phyloP scores from a whole-genome alignment of 1,140 invertebrate species.

The Drosophila arizonae region DNA sequence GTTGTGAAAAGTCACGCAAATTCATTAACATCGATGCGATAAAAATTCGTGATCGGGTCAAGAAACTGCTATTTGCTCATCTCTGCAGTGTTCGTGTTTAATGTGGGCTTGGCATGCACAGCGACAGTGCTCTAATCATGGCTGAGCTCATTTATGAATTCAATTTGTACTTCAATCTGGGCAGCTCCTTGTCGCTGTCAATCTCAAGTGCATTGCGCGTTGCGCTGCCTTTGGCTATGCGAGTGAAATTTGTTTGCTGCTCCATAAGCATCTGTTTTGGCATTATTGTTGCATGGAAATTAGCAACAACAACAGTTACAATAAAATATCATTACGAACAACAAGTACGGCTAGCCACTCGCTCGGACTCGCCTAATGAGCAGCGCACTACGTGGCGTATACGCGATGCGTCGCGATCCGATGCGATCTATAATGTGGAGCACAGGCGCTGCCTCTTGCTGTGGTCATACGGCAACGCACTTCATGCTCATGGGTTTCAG shows the following conservation, averaged over 20 bases:
- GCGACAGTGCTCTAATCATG: not conserved
- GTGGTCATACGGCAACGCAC: slow-evolving; percentile 43
- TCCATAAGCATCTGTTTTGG: slow-evolving; percentile 13
- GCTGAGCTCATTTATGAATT: slow-evolving; percentile 14
- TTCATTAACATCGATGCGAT: slow-evolving; percentile 27
- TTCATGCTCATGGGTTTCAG: slow-evolving; percentile 55
- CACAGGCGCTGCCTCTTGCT: slow-evolving; percentile 22
- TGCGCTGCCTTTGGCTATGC: slow-evolving; percentile 6
- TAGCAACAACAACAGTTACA: slow-evolving; percentile 51
- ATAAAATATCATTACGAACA: slow-evolving; percentile 7
- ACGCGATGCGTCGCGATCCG: slow-evolving; percentile 57
- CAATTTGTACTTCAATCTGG: slow-evolving; percentile 28
- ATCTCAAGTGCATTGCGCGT: slow-evolving; percentile 55
- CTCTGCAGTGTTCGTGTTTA: not conserved
- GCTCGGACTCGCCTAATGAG: slow-evolving; percentile 64
- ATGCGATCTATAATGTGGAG: slow-evolving; percentile 33
- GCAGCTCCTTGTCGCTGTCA: slow-evolving; percentile 12
- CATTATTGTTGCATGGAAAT: slow-evolving; percentile 58
- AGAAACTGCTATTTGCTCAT: slow-evolving; percentile 17
- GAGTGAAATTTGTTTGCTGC: slow-evolving; percentile 51
- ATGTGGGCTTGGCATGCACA: slow-evolving; percentile 9
- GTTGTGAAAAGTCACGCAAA: slow-evolving; percentile 33
- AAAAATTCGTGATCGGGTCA: slow-evolving; percentile 57
- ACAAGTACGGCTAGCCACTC: slow-evolving; percentile 3
- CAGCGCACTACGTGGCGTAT: slow-evolving; percentile 61